Base-by-base conservation (phyloP, 2,888 invertebrate species). In the Ennomos fuscantarius region DNA sequence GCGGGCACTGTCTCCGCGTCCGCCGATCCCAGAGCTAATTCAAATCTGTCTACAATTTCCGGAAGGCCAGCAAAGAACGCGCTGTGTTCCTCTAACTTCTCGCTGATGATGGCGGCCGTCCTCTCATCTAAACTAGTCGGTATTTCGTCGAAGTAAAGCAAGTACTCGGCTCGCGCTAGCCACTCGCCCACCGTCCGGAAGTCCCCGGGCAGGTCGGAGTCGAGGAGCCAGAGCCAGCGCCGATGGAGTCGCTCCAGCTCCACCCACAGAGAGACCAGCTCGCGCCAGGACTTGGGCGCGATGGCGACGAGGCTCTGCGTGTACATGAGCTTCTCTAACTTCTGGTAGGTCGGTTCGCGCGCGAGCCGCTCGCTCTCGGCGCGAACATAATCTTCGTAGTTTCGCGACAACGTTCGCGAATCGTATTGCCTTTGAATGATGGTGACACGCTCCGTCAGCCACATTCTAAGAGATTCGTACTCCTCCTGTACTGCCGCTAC, bases 181-280 rank as follows among this genome's bases (percentile, higher is more conserved):
- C 99, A 99, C 82, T 97, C 96, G 49, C 97, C 98, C 11, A 98
- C 94, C 64, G 94, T 93, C 57, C 96, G 96, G 70, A 99, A 95
- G 73, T 97, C 96, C 39, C 97, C 97, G 8, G 98, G 97, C 50
- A 99, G 91, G 63, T 94, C 94, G 0, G 96, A 94, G 83, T 99
- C 99, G 68, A 99, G 88, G 48, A 96, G 93, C 96, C 97, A 97
- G 70, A 97, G 94, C 98, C 99, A 99, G 76, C 95, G 94, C 72
- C 95, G 93, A 89, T 97, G 94, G 87, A 97, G 93, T 71, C 93
- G 89, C 77, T 97, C 95, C 50, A 98, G 93, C 76, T 96, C 95
- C 68, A 94, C 94, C 98, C 98, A 98, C 33, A 97, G 92, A 34
- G 93, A 92, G 70, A 96, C 95, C 11, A 98, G 93, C 72, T 96